These are phyloP conservation scores for Aegypius monachus DNA, from an alignment of 2,113 vertebrate genomes.

Conservation along the genomic window DNA sequence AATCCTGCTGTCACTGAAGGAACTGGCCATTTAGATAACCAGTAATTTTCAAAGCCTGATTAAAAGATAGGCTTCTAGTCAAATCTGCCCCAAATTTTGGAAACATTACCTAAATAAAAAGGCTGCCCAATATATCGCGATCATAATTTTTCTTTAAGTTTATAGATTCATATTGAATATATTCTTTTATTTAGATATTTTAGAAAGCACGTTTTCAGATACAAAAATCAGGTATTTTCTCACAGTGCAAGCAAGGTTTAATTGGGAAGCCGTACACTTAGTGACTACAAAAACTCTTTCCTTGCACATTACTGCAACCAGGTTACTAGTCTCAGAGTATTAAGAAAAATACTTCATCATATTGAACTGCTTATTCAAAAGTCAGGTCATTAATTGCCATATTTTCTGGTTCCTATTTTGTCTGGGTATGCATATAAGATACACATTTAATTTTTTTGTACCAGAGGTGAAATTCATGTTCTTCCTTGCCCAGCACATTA, in stretches of 20 bases:
- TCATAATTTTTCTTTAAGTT: neutral
- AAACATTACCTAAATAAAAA: neutral
- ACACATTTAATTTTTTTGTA: neutral
- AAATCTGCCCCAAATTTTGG: neutral
- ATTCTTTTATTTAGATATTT: neutral
- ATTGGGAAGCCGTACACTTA: neutral
- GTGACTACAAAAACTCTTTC: neutral
- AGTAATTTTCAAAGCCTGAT: neutral
- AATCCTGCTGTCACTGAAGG: neutral
- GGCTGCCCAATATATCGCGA: neutral
- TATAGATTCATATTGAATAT: neutral
- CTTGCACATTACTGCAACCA: neutral
- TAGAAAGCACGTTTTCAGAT: neutral
- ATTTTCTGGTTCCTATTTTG: neutral
- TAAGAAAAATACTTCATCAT: neutral
- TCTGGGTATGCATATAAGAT: neutral
- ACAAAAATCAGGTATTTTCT: neutral
- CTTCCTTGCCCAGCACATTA: neutral
- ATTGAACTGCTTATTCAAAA: neutral
- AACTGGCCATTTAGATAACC: neutral
- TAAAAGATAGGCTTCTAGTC: neutral
- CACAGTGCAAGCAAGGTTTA: neutral
- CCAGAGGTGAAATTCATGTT: neutral
- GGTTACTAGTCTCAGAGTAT: neutral
- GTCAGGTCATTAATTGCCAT: neutral